Base-by-base conservation (phyloP, 64 coral and sea anemone species). In the Platygyra sinensis region DNA sequence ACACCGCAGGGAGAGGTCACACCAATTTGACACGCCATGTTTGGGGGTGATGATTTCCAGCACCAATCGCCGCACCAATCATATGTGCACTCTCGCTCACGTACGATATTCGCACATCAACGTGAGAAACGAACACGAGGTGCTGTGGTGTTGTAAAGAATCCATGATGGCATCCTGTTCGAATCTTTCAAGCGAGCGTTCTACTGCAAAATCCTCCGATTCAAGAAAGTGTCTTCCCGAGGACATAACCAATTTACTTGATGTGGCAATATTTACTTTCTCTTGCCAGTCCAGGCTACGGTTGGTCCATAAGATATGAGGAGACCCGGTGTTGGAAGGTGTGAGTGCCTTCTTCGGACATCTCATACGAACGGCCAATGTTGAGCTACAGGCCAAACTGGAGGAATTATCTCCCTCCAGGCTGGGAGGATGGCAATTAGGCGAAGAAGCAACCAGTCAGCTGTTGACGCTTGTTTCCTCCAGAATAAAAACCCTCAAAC, bases 261-360 rank as follows among this genome's bases (percentile, higher is more conserved):
- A 89, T 29, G 61, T 89, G 2, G 88, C 88, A 24, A 80, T 80
- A 18, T 89, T 72, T 59, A 52, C 57, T 19, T 89, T 89, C 33
- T 17, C 30, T 0, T 89, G 75, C 15, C 77, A 80, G 64, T 9
- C 76, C 0, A 63, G 88, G 19, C 22, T 89, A 18, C 13, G 76
- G 12, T 12, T 16, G 2, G 17, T 3, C 11, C 88, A 59, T 20
- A 89, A 80, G 27, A 27, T 89, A 12, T 11, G 88, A 31, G 77
- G 62, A 17, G 36, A 89, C 17, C 76, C 88, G 4, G 42, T 89
- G 2, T 12, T 72, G 10, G 88, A 89, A 89, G 77, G 88, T 14
- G 76, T 80, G 3, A 29, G 76, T 31, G 60, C 75, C 16, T 80
- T 89, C 42, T 89, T 89, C 22, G 88, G 88, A 3, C 75, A 77